These are phyloP conservation scores for Cynopterus sphinx DNA, from an alignment of 2,797 vertebrate genomes.

Conservation along the genomic window DNA sequence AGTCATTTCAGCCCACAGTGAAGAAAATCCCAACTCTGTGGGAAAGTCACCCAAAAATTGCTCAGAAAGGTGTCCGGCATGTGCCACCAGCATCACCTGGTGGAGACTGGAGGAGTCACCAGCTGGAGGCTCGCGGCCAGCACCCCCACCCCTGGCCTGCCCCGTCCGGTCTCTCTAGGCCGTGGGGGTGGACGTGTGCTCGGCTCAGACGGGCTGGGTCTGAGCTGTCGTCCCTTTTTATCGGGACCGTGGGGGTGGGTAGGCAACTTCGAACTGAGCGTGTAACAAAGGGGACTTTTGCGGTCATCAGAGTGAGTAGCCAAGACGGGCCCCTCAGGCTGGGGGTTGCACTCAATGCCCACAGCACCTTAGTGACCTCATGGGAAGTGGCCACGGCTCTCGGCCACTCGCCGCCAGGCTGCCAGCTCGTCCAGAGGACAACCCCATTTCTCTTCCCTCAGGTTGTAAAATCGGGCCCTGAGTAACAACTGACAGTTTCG, in stretches of 20 bases:
- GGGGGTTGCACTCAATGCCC: fast-evolving
- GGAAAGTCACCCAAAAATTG: not conserved
- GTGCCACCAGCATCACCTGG: not conserved
- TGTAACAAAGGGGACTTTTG: not conserved
- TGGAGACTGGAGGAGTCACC: not conserved
- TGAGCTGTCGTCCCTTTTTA: not conserved
- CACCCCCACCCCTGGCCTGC: too few species aligned
- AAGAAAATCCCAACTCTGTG: fast-evolving
- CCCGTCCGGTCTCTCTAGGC: not conserved
- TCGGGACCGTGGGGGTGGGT: not conserved
- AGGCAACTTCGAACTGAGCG: not conserved
- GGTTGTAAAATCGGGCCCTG: not conserved
- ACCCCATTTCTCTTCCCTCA: not conserved
- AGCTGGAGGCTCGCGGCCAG: not conserved
- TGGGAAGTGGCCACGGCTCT: not conserved
- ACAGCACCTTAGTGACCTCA: not conserved
- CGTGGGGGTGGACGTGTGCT: fast-evolving
- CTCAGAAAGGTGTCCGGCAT: fast-evolving
- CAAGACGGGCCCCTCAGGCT: not conserved
- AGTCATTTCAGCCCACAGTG: not conserved
- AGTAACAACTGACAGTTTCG: not conserved
- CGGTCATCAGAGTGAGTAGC: not conserved
- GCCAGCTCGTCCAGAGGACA: not conserved
- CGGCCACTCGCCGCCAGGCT: not conserved
- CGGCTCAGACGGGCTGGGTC: not conserved